Evolutionary conservation across 2,797 vertebrate species (phyloP), one percentile per base, ranked within the genome.

Genomic region (Australoheros facetus): DNA sequence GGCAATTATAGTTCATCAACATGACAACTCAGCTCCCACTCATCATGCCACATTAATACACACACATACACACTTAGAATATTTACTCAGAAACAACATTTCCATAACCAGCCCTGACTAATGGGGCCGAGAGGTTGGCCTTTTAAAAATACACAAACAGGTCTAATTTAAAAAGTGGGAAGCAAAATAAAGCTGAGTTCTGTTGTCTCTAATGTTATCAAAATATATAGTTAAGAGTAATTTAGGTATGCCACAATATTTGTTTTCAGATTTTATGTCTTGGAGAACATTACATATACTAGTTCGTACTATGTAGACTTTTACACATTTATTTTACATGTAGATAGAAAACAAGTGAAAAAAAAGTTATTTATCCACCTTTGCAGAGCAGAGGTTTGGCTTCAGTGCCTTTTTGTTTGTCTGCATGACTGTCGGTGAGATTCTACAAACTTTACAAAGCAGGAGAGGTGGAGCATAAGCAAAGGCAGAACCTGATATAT

Each of bases 1-100:
- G 82, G 75, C 87, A 89, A 91, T 91, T 88, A 91, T 71, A 90
- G 86, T 82, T 75, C 81, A 87, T 81, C 80, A 89, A 81, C 75
- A 74, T 86, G 87, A 90, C 83, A 81, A 75, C 64, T 59, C 39
- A 37, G 82, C 48, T 48, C 48, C 56, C 66, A 75, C 82, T 77
- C 66, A 83, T 84, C 66, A 79, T 30, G 45, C 48, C 73, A 77
- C 42, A 69, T 69, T 30, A 78, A 75, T 87, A 85, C 69, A 73
- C 30, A 79, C 30, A 71, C 72, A 79, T 1, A 72, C 75, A 78
- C 57, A 34, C 53, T 13, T 26, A 34, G 51, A 82, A 39, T 58
- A 74, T 72, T 75, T 54, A 55, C 79, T 79, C 73, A 55, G 66
- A 86, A 85, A 84, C 60, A 69, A 37, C 56, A 55, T 72, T 87